Conservation (phyloP, 2,888 invertebrate species). For the Tipula vernalis region DNA sequence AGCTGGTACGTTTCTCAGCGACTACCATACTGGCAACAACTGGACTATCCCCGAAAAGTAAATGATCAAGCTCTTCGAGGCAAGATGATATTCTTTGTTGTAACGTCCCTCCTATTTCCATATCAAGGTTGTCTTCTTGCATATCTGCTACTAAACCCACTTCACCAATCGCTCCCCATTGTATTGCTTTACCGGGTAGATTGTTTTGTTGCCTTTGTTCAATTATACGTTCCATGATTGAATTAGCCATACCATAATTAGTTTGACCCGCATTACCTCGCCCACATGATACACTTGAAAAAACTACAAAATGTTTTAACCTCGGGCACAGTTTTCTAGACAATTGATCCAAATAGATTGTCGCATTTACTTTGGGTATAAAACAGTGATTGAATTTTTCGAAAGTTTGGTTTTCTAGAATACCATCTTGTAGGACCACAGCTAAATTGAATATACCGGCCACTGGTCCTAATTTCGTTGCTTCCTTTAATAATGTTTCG, state of each 20-base stretch:
- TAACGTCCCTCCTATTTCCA: constrained; percentile 60
- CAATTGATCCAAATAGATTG: constrained; percentile 47
- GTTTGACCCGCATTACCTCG: constrained; percentile 85
- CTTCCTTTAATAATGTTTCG: constrained; percentile 48
- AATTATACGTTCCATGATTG: constrained; percentile 73
- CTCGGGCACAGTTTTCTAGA: constrained; percentile 44
- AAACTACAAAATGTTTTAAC: constrained; percentile 68
- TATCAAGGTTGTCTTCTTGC: constrained; percentile 53
- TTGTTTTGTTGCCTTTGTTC: constrained; percentile 57
- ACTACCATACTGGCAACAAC: constrained; percentile 76
- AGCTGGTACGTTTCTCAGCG: constrained; percentile 56
- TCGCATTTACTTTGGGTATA: constrained; percentile 56
- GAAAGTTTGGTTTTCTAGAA: constrained; percentile 63
- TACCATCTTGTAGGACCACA: constrained; percentile 60
- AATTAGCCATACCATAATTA: constrained; percentile 48
- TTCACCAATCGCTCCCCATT: constrained; percentile 91
- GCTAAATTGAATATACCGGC: constrained; percentile 86
- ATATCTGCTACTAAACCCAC: constrained; percentile 69
- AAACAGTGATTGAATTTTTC: constrained; percentile 55
- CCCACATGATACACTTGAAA: constrained; percentile 85
- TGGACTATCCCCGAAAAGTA: constrained; percentile 56
- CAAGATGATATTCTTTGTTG: too few relatives aligned
- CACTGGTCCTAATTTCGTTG: constrained; percentile 51
- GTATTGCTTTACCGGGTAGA: constrained; percentile 68
- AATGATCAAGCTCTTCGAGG: constrained; percentile 48